phyloP scores from a whole-genome alignment of 2,888 invertebrate species.

The Apomyelois bistriatella region DNA sequence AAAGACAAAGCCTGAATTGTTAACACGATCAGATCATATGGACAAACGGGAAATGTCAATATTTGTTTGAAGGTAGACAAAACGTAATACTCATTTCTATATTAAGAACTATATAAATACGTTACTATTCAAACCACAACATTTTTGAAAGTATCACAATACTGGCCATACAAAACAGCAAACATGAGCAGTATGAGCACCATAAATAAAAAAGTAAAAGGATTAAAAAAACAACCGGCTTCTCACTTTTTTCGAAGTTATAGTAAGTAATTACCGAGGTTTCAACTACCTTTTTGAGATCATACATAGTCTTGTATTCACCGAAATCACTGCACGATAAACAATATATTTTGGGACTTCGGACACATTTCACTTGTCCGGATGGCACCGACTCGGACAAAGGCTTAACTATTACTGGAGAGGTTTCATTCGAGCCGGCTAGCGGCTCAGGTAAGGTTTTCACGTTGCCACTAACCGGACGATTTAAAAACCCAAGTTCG shows the following conservation, averaged over 20 bases:
- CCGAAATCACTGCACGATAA: slow-evolving; percentile 52
- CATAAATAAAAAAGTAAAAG: slow-evolving; percentile 37
- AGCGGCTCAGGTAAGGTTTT: slow-evolving; percentile 65
- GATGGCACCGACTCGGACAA: slow-evolving; percentile 34
- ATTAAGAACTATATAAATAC: too few relatives aligned
- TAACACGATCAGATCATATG: background rate
- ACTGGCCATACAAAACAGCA: slow-evolving; percentile 26
- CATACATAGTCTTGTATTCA: slow-evolving; percentile 47
- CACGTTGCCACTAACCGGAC: slow-evolving; percentile 51
- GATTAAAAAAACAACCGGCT: slow-evolving; percentile 45
- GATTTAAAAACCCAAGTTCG: slow-evolving; percentile 31
- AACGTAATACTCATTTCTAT: too few relatives aligned
- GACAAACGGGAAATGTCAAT: background rate
- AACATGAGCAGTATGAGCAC: slow-evolving; percentile 8
- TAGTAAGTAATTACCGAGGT: slow-evolving; percentile 15
- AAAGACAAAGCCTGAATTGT: slow-evolving; percentile 2
- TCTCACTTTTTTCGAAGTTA: slow-evolving; percentile 23
- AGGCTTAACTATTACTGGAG: slow-evolving; percentile 60
- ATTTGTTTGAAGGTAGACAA: background rate
- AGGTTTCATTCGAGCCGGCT: slow-evolving; percentile 26
- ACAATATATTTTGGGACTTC: slow-evolving; percentile 24
- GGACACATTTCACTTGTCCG: slow-evolving; percentile 24
- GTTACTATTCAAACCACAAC: background rate
- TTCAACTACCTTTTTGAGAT: slow-evolving; percentile 49
- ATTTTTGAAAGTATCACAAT: slow-evolving; percentile 23